These are phyloP conservation scores for Lasioglossum marginatum DNA, from an alignment of 2,888 invertebrate genomes.

Conservation along the genomic window DNA sequence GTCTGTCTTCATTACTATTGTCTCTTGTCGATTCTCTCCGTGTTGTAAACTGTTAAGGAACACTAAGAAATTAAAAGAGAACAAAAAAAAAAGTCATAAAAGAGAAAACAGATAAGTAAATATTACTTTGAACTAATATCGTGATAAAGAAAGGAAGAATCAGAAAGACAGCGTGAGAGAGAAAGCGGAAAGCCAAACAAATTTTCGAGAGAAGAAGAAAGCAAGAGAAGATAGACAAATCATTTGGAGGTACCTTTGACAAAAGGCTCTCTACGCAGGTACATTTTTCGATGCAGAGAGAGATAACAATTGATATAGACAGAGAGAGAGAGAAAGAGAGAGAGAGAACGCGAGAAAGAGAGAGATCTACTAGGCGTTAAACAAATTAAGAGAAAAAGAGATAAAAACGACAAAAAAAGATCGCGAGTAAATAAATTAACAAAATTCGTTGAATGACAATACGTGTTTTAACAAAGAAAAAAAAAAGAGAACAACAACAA, in stretches of 20 bases:
- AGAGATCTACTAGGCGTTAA: not conserved
- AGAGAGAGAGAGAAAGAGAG: not conserved
- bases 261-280: not conserved
- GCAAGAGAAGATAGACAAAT: not conserved
- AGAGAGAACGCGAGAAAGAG: not conserved
- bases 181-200: slow-evolving; percentile 26
- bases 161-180: not conserved
- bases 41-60: slow-evolving; percentile 78
- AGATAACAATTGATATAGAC: not conserved
- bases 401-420: not conserved
- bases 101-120: not conserved
- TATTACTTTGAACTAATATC: not conserved
- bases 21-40: slow-evolving; percentile 81
- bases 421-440: slow-evolving; percentile 52
- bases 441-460: slow-evolving; percentile 82
- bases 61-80: not conserved
- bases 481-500: slow-evolving; percentile 66
- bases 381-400: not conserved
- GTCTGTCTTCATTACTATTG: slow-evolving; percentile 73
- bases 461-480: slow-evolving; percentile 73
- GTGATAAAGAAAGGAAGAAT: not conserved
- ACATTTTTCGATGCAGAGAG: not conserved
- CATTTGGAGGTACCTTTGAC: not conserved
- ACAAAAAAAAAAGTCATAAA: not conserved
- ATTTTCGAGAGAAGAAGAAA: slow-evolving; percentile 7